Evolutionary conservation across 2,888 invertebrate species (phyloP).

Genomic region (Drosophila anceps): DNA sequence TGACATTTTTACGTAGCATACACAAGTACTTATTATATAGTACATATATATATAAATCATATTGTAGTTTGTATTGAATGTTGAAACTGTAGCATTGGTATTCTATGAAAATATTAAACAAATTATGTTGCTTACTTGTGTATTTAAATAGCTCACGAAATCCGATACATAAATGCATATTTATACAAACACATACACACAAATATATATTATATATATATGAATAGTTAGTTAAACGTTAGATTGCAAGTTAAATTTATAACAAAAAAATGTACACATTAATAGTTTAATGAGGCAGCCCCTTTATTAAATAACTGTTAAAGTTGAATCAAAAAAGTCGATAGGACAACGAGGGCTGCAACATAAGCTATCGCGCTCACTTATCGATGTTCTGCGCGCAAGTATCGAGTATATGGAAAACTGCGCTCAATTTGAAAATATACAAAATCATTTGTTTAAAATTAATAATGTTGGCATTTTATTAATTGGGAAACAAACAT

Average conservation of each 20-base stretch:
- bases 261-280: slow-evolving; percentile 48
- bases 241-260: slow-evolving; percentile 72
- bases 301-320: slow-evolving; percentile 22
- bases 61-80: slow-evolving; percentile 75
- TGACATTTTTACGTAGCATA: slow-evolving; percentile 27
- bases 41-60: slow-evolving; percentile 40
- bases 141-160: slow-evolving; percentile 64
- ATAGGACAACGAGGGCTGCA: slow-evolving; percentile 27
- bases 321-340: slow-evolving; percentile 1
- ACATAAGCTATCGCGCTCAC: not conserved
- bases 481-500: slow-evolving; percentile 31
- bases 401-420: not conserved
- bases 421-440: not conserved
- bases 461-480: slow-evolving; percentile 26
- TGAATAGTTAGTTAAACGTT: slow-evolving; percentile 76
- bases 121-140: slow-evolving; percentile 77
- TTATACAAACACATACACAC: slow-evolving; percentile 42
- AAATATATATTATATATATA: slow-evolving; percentile 39
- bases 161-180: slow-evolving; percentile 44
- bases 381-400: slow-evolving; percentile 14
- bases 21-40: slow-evolving; percentile 18
- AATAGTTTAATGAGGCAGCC: slow-evolving; percentile 36
- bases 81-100: slow-evolving; percentile 72
- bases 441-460: slow-evolving; percentile 11
- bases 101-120: slow-evolving; percentile 62